Evolutionary conservation across 2,113 vertebrate species (phyloP).

Genomic region (Talpa occidentalis): DNA sequence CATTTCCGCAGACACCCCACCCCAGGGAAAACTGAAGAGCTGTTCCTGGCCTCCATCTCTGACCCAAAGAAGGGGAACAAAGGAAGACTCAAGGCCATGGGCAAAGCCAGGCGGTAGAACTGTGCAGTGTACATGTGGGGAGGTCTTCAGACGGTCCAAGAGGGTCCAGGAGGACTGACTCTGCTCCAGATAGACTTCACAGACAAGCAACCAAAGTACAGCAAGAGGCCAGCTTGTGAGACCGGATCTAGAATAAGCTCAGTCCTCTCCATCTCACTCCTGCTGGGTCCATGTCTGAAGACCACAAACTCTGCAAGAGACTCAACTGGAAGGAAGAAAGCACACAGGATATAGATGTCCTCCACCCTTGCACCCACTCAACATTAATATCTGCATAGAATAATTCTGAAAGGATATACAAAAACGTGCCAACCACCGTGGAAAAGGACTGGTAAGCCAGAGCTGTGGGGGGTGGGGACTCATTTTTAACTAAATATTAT

Average conservation of each 20-base stretch:
- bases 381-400: background rate
- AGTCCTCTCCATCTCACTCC: background rate
- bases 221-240: background rate
- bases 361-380: no score
- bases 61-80: background rate
- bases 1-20: background rate
- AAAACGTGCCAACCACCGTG: background rate
- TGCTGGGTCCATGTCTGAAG: background rate
- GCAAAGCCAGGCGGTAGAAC: background rate
- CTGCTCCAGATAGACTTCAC: background rate
- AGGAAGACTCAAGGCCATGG: background rate
- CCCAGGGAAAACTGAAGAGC: background rate
- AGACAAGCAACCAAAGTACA: background rate
- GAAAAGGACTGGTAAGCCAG: background rate
- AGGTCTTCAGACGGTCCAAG: background rate
- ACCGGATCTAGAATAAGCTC: background rate
- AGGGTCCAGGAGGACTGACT: background rate
- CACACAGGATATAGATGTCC: background rate
- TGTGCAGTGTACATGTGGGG: background rate
- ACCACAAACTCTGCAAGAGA: background rate
- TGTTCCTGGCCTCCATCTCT: background rate
- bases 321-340: background rate
- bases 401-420: background rate
- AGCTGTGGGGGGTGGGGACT: background rate
- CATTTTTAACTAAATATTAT: background rate